phyloP scores from a whole-genome alignment of 2,888 invertebrate species.

The Cataglyphis altisquamis region DNA sequence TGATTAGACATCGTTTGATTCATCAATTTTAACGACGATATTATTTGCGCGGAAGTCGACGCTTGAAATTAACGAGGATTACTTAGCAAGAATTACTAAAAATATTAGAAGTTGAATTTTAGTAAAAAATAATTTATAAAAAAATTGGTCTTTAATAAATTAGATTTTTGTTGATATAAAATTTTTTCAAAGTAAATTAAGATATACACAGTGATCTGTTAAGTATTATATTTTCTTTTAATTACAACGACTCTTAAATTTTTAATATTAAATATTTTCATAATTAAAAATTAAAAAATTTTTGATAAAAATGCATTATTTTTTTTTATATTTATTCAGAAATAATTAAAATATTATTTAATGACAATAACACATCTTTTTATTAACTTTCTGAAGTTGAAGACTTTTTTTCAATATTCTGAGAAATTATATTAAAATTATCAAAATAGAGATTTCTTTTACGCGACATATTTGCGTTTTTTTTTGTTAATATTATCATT shows the following conservation, averaged over 20 bases:
- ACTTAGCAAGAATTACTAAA: neutral
- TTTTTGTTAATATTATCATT: neutral
- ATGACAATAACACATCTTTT: neutral
- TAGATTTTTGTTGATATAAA: neutral
- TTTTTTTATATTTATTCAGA: neutral
- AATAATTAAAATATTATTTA: neutral
- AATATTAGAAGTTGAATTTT: neutral
- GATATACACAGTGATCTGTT: neutral
- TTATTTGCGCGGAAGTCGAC: neutral
- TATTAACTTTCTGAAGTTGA: neutral
- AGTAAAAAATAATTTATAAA: neutral
- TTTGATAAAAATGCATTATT: neutral
- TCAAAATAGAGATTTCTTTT: neutral
- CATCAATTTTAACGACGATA: neutral
- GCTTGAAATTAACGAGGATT: constrained; percentile 6
- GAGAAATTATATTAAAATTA: neutral
- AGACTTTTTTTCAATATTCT: neutral
- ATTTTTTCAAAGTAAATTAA: constrained; percentile 18
- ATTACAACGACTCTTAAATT: neutral
- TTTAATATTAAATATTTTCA: constrained; percentile 1
- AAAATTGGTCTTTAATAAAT: constrained; percentile 8
- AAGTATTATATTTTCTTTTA: neutral
- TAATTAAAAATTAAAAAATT: constrained; percentile 8
- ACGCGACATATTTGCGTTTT: neutral
- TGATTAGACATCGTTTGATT: constrained; percentile 34